Conservation (phyloP, 2,113 vertebrate species). For the Diadophis punctatus region DNA sequence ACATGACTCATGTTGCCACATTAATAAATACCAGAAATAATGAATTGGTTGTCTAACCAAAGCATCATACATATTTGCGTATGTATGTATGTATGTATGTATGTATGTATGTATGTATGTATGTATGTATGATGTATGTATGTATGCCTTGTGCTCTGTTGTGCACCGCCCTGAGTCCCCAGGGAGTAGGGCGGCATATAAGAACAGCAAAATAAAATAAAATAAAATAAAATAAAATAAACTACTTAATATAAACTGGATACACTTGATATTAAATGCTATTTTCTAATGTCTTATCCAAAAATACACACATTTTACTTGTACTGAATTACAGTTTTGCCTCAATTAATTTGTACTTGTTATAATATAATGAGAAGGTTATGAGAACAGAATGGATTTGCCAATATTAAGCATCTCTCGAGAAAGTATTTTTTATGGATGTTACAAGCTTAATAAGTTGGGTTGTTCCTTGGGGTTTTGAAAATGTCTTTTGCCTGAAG, state of each 20-base stretch:
- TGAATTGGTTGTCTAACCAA: not conserved
- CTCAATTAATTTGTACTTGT: not conserved
- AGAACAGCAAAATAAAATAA: too few relatives aligned
- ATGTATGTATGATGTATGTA: too few relatives aligned
- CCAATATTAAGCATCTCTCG: conserved; percentile 2
- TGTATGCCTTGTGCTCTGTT: too few relatives aligned
- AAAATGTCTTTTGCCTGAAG: conserved; percentile 29
- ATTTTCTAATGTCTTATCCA: not conserved
- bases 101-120: too few relatives aligned
- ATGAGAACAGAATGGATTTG: not conserved
- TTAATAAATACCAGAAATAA: not conserved
- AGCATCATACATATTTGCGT: not conserved
- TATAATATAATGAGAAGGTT: not conserved
- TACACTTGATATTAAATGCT: not conserved
- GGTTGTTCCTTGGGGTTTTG: conserved; percentile 9
- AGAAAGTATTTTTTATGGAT: conserved; percentile 6
- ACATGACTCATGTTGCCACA: not conserved
- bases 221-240: too few relatives aligned
- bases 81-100: too few relatives aligned
- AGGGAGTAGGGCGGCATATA: too few relatives aligned
- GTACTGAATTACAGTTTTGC: not conserved
- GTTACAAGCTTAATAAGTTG: not conserved
- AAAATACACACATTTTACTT: not conserved
- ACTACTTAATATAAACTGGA: not conserved
- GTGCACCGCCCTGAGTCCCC: too few relatives aligned